Base-by-base conservation (phyloP, 2,888 invertebrate species). In the Andrena dorsata region DNA sequence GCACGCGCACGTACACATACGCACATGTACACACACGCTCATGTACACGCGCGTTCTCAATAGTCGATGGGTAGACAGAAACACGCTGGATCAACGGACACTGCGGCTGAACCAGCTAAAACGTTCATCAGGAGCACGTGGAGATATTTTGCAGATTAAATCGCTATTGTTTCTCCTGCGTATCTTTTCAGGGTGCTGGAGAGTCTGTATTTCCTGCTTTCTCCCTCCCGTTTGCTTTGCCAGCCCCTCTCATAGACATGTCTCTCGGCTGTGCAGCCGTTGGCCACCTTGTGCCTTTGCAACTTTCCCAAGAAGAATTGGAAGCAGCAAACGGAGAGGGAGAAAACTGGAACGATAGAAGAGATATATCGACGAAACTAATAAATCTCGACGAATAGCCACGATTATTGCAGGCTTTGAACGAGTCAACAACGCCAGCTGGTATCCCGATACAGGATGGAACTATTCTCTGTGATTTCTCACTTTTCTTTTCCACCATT, bases 391-490 rank as follows among this genome's bases (percentile, higher is more conserved):
- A 74, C 85, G 56, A 82, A 83, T 80, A 82, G 79, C 75, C 64
- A 76, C 74, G 75, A 85, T 88, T 87, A 87, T 87, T 88, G 61
- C 88, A 88, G 88, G 84, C 87, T 77, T 84, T 82, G 80, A 79
- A 76, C 77, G 69, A 84, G 82, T 82, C 82, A 75, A 85, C 77
- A 86, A 85, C 75, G 83, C 79, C 83, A 83, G 88, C 78, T 82
- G 86, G 80, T 76, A 78, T 71, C 80, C 71, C 64, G 77, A 76
- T 35, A 77, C 81, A 79, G 73, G 71, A 79, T 86, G 64, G 60
- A 81, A 76, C 56, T 47, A 68, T 28, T 20, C 51, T 51, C 60
- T 30, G 51, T 53, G 20, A 4, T 16, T 35, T 35, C 58, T 32
- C 60, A 30, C 23, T 56, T 68, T 6, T 56, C 20, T n/a, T 30